Evolutionary conservation across 2,797 vertebrate species (phyloP), one percentile per base, ranked within the genome.

Genomic region (Rhabdophis nuchalis): DNA sequence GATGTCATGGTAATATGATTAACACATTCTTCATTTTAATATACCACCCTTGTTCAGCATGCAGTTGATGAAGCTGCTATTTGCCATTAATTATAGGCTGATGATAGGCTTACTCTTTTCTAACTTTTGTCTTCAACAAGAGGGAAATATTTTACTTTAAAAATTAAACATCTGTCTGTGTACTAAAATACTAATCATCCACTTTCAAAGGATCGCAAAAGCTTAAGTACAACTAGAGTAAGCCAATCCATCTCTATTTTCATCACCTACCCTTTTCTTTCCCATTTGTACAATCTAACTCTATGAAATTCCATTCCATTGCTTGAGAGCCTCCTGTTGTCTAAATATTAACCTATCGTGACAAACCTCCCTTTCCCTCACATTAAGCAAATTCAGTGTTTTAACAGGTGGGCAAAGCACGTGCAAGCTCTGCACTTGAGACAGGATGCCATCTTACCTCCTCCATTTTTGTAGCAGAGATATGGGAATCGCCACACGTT

Each of bases 401-500:
- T 64, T 82, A 14, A 90, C 54, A 60, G 3, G 58, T 94, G 64
- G 10, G 5, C 91, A 92, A 89, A 32, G 58, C 46, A 85, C 1
- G 0, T 5, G 54, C 0, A 50, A 93, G 72, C 89, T 93, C 50
- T 20, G 93, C 90, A 94, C 25, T 88, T 93, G n/a, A 61, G 4
- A 92, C 0, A 56, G 0, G 87, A 58, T 58, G 56, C 85, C 82
- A 58, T 90, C 98, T 98, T 98, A 99, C 99, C 99, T 98, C 99
- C 99, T 97, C 99, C 99, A 92, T 99, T 99, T 97, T 99, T 99
- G 98, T 99, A 99, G 97, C 99, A 99, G 94, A 99, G 99, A 96
- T 99, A 99, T 0, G 99, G 99, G 96, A 99, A 99, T 95, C 99
- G 98, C 99, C 99, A 99, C 56, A 99, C 99, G 2, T 99, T 99